Base-by-base conservation (phyloP, 2,797 vertebrate species). In the Acipenser oxyrinchus region DNA sequence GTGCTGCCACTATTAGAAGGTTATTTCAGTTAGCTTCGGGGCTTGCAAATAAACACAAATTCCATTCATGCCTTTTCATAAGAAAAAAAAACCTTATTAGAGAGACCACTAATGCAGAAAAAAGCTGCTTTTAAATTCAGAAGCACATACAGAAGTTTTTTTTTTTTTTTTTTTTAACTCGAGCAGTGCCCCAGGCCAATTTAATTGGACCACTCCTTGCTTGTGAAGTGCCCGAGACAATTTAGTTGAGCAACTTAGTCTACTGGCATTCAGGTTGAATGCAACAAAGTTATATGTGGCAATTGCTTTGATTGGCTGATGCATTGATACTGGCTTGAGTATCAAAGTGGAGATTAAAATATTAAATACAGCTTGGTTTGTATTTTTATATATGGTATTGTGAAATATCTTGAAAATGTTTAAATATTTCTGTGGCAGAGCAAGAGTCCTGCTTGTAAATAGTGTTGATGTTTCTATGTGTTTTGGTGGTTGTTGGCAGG, bases 21-120 rank as follows among this genome's bases (percentile, higher is more conserved):
- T 75, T 77, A 75, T 75, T 75, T 72, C 63, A 67, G 67, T 73
- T 74, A 69, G 74, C 74, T 72, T 61, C 23, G 10, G 72, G 71
- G 70, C 69, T 75, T 70, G 23, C 69, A 62, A 74, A 75, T 74
- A 77, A 71, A 74, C 68, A 63, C 68, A 64, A 69, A 72, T 69
- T 66, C 72, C 70, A 74, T 77, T 77, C 72, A 77, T 70, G 67
- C 60, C 74, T 72, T 72, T 68, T 70, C 57, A 50, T 64, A 67
- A 65, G 69, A 68, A 62, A 67, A 69, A 62, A 57, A 68, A 66
- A 70, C 69, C 71, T 66, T 73, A 75, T 73, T 71, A 75, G 70
- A 66, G 66, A 60, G 52, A 66, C 61, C 52, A 69, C 69, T 66
- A 73, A 64, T 73, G 12, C 13, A 63, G 65, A 66, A 68, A 55